These are phyloP conservation scores for Gorsachius goisagi DNA, from an alignment of 2,113 vertebrate species.

Conservation along the genomic window DNA sequence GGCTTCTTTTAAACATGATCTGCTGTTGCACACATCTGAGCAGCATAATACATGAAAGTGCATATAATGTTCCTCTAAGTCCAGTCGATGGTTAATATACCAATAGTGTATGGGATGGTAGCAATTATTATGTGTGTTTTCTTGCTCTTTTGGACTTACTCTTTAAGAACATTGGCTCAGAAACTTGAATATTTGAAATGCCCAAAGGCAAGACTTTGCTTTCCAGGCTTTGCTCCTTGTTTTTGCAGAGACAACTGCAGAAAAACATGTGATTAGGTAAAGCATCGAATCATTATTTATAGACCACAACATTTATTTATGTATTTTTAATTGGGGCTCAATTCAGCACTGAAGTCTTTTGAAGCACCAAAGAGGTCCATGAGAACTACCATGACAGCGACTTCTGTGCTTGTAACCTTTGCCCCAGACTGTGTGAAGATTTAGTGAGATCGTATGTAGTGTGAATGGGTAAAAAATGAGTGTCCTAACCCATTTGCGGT, in stretches of 20 bases:
- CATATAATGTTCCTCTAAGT: not conserved
- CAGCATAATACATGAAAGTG: not conserved
- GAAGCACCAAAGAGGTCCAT: not conserved
- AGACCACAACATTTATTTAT: not conserved
- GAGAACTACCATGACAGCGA: not conserved
- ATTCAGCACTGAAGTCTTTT: not conserved
- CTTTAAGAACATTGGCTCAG: not conserved
- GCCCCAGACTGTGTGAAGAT: not conserved
- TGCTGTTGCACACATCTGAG: not conserved
- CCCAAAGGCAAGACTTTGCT: conserved; percentile 8
- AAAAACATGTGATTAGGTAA: not conserved
- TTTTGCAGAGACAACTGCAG: not conserved
- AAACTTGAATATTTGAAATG: conserved; percentile 28
- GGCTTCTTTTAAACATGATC: not conserved
- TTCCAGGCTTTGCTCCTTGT: not conserved
- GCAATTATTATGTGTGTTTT: not conserved
- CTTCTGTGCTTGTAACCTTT: not conserved
- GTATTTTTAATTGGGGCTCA: not conserved
- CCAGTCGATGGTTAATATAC: not conserved
- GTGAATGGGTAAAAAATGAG: not conserved
- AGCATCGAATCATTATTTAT: not conserved
- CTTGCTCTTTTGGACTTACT: not conserved
- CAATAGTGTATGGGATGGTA: not conserved
- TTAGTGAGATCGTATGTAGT: not conserved
- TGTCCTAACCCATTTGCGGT: not conserved